Conservation (phyloP, 2,888 invertebrate species). For the Oasisia sp. region DNA sequence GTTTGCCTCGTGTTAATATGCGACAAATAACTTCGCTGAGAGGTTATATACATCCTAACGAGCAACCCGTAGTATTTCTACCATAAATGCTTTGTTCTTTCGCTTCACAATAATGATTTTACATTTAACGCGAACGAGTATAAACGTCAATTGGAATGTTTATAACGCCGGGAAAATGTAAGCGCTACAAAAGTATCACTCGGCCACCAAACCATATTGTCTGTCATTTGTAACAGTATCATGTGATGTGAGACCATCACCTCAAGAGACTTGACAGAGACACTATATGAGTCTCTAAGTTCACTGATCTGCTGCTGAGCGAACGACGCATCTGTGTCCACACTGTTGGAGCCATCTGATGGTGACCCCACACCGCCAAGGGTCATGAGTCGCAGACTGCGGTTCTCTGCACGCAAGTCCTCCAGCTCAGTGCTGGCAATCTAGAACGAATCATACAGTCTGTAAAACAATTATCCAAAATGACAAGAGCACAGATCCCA, state of each 20-base stretch:
- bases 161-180: too few relatives aligned
- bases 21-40: too few relatives aligned
- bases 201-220: neutral
- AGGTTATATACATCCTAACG: too few relatives aligned
- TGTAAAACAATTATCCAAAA: neutral
- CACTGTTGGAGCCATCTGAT: conserved; percentile 35
- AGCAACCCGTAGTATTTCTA: too few relatives aligned
- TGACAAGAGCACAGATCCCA: neutral
- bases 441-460: conserved; percentile 39
- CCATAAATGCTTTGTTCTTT: too few relatives aligned
- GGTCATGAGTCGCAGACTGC: conserved; percentile 45
- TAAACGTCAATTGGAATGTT: too few relatives aligned
- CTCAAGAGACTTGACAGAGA: conserved; percentile 49
- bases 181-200: neutral
- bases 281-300: conserved; percentile 48
- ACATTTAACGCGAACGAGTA: too few relatives aligned
- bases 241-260: conserved; percentile 37
- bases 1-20: too few relatives aligned
- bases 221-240: neutral
- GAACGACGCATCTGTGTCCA: conserved; percentile 38
- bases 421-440: conserved; percentile 56
- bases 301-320: conserved; percentile 49
- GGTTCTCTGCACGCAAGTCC: conserved; percentile 55
- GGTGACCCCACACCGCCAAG: neutral
- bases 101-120: too few relatives aligned